Evolutionary conservation across 2,797 vertebrate species (phyloP), one percentile per base, ranked within the genome.

Genomic region (Sandelia bainsii): DNA sequence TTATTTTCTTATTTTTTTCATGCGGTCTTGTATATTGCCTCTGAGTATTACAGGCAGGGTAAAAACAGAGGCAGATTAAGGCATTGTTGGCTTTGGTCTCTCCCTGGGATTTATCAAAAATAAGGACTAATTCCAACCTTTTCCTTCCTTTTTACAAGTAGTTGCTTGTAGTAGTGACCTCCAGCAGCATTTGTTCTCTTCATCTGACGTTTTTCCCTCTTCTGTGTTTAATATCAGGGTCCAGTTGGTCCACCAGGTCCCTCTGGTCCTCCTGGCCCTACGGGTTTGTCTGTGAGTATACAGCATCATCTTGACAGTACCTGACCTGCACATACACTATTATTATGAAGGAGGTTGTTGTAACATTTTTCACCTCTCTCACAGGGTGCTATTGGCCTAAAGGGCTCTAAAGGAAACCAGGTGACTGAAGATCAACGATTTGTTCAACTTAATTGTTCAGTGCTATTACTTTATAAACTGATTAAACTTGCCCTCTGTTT

Each of bases 231-330:
- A 75, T 85, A 77, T 19, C 73, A 99, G 98, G 98, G 98, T 76
- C 93, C 94, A 69, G 63, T 93, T 29, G 98, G 98, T 75, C 93
- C 94, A 2, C 56, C 89, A 0, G 98, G 98, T 39, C 94, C 96
- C 0, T 70, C 91, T 0, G 98, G 98, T 5, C 97, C 97, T 0
- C 96, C 95, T 0, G 98, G 98, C 1, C 93, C 94, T 25, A 94
- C 95, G 1, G 98, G 98, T 82, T 86, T 99, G 32, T 96, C 97
- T 91, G 98, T 99, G 90, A 48, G 92, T 93, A 66, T 3, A 59
- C 32, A 37, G 8, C 4, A 52, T 16, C 3, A 50, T 56, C 2
- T 13, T 22, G 1, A 59, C 45, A 37, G 1, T 8, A 53, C 20
- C 44, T 23, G 3, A 7, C 16, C 17, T 27, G 39, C 13, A 59